Base-by-base conservation (phyloP, 2,113 vertebrate species). In the Myrmophylax atrothorax region DNA sequence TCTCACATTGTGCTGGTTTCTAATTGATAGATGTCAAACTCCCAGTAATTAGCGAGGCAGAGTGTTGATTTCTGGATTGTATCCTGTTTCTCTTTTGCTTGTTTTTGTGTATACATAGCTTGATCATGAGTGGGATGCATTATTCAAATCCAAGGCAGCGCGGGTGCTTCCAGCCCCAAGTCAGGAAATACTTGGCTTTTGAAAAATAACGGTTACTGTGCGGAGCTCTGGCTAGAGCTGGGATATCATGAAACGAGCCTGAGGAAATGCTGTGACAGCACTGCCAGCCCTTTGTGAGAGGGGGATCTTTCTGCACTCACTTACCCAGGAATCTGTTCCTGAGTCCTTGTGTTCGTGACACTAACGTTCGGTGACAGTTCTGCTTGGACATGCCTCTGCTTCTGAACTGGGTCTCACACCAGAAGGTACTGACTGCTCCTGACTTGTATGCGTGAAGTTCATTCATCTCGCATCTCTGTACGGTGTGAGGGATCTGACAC, bases 181-280 rank as follows among this genome's bases (percentile, higher is more conserved):
- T 91, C 94, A 97, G 95, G 97, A 97, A 98, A 93, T 89, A 25
- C 83, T 95, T 97, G 82, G 42, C 78, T 84, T 97, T 88, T 85
- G 93, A 97, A 97, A 91, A 72, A 3, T 94, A 96, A 96, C 15
- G 23, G 94, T 86, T 87, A 31, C 89, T 85, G 75, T 2, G 6
- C 1, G 3, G 81, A 91, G 73, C 60, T 55, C 66, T 89, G 93
- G 49, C 94, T 91, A 23, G 50, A n/a, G 38, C 29, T 6, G 20
- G 18, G 76, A 38, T 91, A 80, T 3, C 6, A 2, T 3, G 5
- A 28, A 50, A n/a, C 1, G 4, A 80, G 77, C 63, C 31, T 74
- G 37, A 86, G 87, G 86, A 96, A 94, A 59, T 75, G 38, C 88
- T 28, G 2, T 11, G 11, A 42, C 84, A 73, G 67, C 20, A 5